phyloP scores from a whole-genome alignment of 2,113 vertebrate genomes.

The Callithrix jacchus region DNA sequence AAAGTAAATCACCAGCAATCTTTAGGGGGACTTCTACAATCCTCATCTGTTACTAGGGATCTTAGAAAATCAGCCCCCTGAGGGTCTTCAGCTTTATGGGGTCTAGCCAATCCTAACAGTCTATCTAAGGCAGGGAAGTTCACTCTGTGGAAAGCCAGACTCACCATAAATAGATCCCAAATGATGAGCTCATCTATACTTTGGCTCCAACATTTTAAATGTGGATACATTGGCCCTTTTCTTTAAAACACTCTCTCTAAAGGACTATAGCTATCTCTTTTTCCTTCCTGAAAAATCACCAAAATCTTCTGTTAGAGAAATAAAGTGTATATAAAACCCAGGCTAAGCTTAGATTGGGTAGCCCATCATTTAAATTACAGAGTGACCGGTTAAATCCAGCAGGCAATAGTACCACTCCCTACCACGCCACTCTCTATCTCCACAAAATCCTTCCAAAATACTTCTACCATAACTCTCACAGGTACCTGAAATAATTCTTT shows the following conservation, averaged over 20 bases:
- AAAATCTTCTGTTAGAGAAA: background rate
- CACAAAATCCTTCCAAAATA: background rate
- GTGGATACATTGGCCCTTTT: background rate
- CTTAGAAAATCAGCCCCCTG: background rate
- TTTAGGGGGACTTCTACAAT: background rate
- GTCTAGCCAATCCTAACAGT: background rate
- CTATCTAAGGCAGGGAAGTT: background rate
- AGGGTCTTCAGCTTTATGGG: background rate
- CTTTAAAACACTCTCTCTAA: background rate
- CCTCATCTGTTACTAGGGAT: background rate
- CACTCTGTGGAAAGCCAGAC: background rate
- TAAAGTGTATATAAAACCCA: background rate
- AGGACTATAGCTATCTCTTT: background rate
- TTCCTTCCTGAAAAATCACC: background rate
- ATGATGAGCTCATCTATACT: background rate
- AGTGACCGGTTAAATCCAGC: background rate
- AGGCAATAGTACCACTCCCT: background rate
- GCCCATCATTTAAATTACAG: background rate
- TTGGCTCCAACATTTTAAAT: background rate
- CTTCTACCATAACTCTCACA: background rate
- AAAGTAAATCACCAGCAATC: background rate
- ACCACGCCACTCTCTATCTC: fast-evolving
- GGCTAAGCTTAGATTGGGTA: background rate
- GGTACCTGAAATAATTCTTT: background rate
- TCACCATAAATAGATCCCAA: background rate